Evolutionary conservation across 2,113 vertebrate species (phyloP), one percentile per base, ranked within the genome.

Genomic region (Mesembrinibis cayennensis): DNA sequence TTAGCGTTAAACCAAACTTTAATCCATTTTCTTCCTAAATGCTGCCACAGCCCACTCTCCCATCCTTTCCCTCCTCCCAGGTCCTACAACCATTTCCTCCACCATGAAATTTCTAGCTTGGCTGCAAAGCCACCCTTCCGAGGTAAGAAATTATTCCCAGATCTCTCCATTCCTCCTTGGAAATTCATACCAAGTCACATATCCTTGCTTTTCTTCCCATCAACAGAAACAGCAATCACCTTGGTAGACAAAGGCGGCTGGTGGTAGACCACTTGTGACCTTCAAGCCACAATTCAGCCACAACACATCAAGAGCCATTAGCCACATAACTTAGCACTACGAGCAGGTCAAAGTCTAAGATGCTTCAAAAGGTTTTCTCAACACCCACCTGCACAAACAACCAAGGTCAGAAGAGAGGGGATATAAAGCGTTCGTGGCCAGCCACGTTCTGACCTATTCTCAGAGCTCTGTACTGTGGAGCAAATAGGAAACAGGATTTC

Each of bases 311-410:
- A 26, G 3, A 74, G 47, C 34, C 22, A 23, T 19, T 16, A 80
- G 36, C 45, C 95, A 50, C 47, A 11, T 2, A 14, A 55, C n/a
- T 59, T 1, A 25, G 38, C 0, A 1, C 14, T 5, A 47, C 0
- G 4, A 9, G 30, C 26, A 42, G 29, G 25, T 62, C 73, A 89
- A 72, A 89, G 27, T 58, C 53, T n/a, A 53, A 69, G 47, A 15
- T 13, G 56, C 34, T 49, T 42, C 58, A 69, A 50, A 20, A 82
- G 70, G n/a, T 30, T 42, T 70, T 23, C 56, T 82, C 62, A 49
- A 11, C 26, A 49, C 8, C 30, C 56, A 7, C 25, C 42, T 63
- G 20, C 29, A 38, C 0, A 0, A 0, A 34, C 0, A 4, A 59
- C 29, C 42, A 47, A 38, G 27, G 18, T 25, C 11, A 25, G 32